Conservation (phyloP, 1,140 invertebrate genomes). For the Amphibalanus amphitrite region DNA sequence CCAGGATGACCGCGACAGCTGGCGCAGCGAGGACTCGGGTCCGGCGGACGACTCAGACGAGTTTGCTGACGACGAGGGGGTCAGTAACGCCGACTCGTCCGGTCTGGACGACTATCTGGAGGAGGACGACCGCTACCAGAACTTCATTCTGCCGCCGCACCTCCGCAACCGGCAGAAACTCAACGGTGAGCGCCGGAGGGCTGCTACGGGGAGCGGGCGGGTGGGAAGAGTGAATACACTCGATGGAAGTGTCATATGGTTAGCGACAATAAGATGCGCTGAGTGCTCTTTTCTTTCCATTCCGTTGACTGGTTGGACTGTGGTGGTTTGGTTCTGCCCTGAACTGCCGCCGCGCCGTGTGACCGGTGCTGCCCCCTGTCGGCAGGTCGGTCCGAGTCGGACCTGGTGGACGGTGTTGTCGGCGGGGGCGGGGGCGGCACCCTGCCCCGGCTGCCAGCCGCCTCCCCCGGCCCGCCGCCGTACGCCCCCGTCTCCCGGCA, state of each 20-base stretch:
- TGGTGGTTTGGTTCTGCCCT: neutral
- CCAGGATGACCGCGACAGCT: constrained; percentile 46
- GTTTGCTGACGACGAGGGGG: constrained; percentile 45
- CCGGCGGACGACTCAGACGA: constrained; percentile 42
- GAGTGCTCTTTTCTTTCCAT: too few relatives aligned
- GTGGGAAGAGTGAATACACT: too few relatives aligned
- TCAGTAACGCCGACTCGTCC: constrained; percentile 37
- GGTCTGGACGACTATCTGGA: neutral
- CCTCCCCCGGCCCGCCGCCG: too few relatives aligned
- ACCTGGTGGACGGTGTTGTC: neutral
- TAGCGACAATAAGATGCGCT: too few relatives aligned
- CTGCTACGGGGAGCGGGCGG: too few relatives aligned
- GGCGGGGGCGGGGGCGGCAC: neutral
- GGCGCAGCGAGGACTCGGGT: constrained; percentile 31
- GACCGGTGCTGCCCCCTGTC: too few relatives aligned
- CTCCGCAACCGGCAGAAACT: neutral
- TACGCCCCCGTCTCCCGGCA: neutral
- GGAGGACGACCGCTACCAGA: constrained; percentile 4
- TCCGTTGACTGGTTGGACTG: too few relatives aligned
- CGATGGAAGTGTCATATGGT: too few relatives aligned
- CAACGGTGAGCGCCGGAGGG: neutral
- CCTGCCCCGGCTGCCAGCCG: neutral
- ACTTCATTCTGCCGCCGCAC: neutral
- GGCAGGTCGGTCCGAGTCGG: neutral
- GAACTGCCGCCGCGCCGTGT: too few relatives aligned